Percentiles rank a stretch among this genome's conserved stretches.
phyloP scores from a whole-genome alignment of 1,140 invertebrate genomes.

The Vanessa tameamea region DNA sequence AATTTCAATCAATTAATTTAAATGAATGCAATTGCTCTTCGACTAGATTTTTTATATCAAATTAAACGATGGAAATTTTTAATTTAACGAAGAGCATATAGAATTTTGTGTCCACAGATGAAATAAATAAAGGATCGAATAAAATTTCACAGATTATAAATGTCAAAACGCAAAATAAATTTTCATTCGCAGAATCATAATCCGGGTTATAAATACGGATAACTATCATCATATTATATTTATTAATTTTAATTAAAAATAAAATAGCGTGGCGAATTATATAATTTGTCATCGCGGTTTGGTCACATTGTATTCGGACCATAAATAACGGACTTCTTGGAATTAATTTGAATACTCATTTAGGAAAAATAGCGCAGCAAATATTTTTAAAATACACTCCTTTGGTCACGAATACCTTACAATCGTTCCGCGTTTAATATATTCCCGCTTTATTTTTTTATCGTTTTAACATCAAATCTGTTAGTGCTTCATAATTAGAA shows the following conservation, averaged over 20 bases:
- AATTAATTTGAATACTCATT: constrained; percentile 50
- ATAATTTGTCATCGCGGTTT: constrained; percentile 67
- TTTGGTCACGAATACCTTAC: constrained; percentile 17
- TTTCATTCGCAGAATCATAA: not conserved
- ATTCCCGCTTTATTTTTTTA: constrained; percentile 1
- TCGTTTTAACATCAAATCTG: constrained; percentile 9
- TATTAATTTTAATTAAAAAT: constrained; percentile 49
- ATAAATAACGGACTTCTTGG: constrained; percentile 64
- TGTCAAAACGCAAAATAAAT: not conserved
- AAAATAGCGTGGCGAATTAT: constrained; percentile 59
- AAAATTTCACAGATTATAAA: not conserved
- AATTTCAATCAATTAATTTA: too few species aligned
- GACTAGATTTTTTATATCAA: too few species aligned
- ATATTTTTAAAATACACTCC: constrained; percentile 44
- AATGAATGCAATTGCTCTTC: too few species aligned
- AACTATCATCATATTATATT: constrained; percentile 19
- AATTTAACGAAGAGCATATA: too few species aligned
- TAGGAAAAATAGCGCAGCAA: constrained; percentile 42
- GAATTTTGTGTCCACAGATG: not conserved
- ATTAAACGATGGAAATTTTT: too few species aligned
- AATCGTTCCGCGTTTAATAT: not conserved
- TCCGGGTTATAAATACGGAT: constrained; percentile 24
- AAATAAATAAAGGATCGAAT: not conserved
- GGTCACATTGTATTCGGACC: constrained; percentile 46
- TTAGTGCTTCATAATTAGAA: not conserved